Percentiles rank a stretch among this genome's conserved stretches.
phyloP scores from a whole-genome alignment of 2,113 vertebrate genomes.

The Dendropsophus ebraccatus region DNA sequence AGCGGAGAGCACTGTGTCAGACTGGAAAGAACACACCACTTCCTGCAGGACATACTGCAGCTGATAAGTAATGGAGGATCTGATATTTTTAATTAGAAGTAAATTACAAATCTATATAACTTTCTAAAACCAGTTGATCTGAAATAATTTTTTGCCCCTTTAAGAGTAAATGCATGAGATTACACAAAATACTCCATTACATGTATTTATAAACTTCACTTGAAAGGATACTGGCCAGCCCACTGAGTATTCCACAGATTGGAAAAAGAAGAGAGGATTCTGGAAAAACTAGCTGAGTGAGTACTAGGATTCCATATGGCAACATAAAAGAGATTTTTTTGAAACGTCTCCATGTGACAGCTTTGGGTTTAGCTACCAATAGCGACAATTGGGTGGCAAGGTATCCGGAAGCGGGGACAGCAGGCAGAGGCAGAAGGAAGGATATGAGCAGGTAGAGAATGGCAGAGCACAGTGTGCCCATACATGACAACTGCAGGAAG shows the following conservation, averaged over 20 bases:
- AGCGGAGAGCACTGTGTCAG: too few relatives aligned
- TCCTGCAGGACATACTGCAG: too few relatives aligned
- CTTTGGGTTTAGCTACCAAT: slow-evolving; percentile 75
- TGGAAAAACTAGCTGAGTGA: slow-evolving; percentile 72
- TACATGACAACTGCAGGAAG: slow-evolving; percentile 74
- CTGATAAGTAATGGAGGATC: too few relatives aligned
- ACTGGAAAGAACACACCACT: too few relatives aligned
- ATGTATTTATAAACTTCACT: not conserved
- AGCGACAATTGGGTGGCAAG: slow-evolving; percentile 80
- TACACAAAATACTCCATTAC: not conserved
- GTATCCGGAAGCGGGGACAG: slow-evolving; percentile 76
- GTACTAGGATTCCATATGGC: slow-evolving; percentile 77
- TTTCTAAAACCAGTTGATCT: too few relatives aligned
- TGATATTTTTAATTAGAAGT: too few relatives aligned
- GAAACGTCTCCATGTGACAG: slow-evolving; percentile 65
- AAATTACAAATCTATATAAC: too few relatives aligned
- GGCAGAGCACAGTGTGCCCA: slow-evolving; percentile 72
- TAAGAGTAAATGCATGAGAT: not conserved
- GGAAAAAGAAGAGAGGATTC: slow-evolving; percentile 78
- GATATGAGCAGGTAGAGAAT: slow-evolving; percentile 78
- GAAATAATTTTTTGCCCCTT: too few relatives aligned
- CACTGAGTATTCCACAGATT: slow-evolving; percentile 80
- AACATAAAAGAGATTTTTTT: slow-evolving; percentile 70
- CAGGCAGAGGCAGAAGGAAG: slow-evolving; percentile 68
- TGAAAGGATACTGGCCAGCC: slow-evolving; percentile 87